Base-by-base conservation (phyloP, 2,888 invertebrate species). In the Lasioglossum pauxillum region DNA sequence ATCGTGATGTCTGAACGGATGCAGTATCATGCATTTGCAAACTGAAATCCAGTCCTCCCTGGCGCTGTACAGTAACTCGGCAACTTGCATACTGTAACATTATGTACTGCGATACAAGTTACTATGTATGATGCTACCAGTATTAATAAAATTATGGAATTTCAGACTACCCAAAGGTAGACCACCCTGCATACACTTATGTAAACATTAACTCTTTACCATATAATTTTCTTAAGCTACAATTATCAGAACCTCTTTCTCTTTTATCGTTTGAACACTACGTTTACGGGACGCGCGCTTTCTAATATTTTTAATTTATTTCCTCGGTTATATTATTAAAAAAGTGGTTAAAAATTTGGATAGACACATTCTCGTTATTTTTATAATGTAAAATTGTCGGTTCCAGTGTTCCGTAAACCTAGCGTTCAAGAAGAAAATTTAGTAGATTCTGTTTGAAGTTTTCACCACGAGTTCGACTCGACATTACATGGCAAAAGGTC, bases 11-110 rank as follows among this genome's bases (percentile, higher is more conserved):
- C 94, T 90, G 7, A 89, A 88, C 16, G 92, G 82, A 87, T 95
- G 94, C 19, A 92, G 84, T 75, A 94, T 92, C 90, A 95, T 92
- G 82, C 95, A 95, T 88, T 92, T 92, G 85, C 95, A 95, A 31
- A 95, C 95, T 0, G 95, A 92, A 38, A 92, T 86, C 95, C 95
- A 95, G 84, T 95, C 95, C 79, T 95, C 95, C 53, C 93, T 91
- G 38, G 93, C 94, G 14, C 93, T 93, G 85, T 95, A 93, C 67
- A 95, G 82, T 38, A 94, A 88, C 85, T 95, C 94, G 5, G 93
- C 92, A 35, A 95, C 94, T 84, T 94, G 93, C 87, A 94, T 90
- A 88, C 95, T 95, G 87, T 27, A 92, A 93, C 80, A 84, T 80
- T 86, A 89, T 38, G 78, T 85, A 75, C 89, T 87, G 77, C 80